Evolutionary conservation across 1,140 invertebrate genomes (phyloP).

Genomic region (Drosophila tsacasi): DNA sequence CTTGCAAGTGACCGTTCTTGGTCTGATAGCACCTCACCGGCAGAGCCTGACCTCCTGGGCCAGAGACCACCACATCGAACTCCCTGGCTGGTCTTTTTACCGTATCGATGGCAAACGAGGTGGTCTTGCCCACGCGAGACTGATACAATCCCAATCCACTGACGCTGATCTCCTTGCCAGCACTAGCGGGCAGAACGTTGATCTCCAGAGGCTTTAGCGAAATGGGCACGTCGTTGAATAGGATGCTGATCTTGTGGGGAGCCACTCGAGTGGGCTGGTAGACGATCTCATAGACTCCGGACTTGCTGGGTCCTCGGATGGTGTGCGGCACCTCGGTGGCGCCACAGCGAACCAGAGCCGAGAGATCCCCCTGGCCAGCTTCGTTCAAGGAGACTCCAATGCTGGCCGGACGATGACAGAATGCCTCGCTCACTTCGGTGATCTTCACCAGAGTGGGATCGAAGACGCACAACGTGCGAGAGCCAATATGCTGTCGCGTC

Average conservation of each 20-base stretch:
- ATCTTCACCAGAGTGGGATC: slow-evolving; percentile 93
- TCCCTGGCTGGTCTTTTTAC: slow-evolving; percentile 93
- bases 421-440: slow-evolving; percentile 91
- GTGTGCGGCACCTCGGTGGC: slow-evolving; percentile 92
- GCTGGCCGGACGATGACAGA: slow-evolving; percentile 93
- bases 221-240: slow-evolving; percentile 91
- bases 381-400: slow-evolving; percentile 89
- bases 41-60: slow-evolving; percentile 95
- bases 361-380: slow-evolving; percentile 93
- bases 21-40: slow-evolving; percentile 98
- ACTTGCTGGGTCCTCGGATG: slow-evolving; percentile 89
- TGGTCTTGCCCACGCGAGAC: slow-evolving; percentile 91
- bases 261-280: slow-evolving; percentile 93
- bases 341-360: slow-evolving; percentile 91
- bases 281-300: slow-evolving; percentile 91
- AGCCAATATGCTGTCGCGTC: slow-evolving; percentile 85
- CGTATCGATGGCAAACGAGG: slow-evolving; percentile 95
- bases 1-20: slow-evolving; percentile 96
- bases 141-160: slow-evolving; percentile 93
- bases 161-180: slow-evolving; percentile 88
- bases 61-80: slow-evolving; percentile 95
- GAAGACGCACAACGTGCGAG: slow-evolving; percentile 91
- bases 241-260: slow-evolving; percentile 92
- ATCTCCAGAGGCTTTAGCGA: slow-evolving; percentile 86
- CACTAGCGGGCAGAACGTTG: slow-evolving; percentile 87